Percentiles rank a stretch among this genome's conserved stretches.
Conservation (phyloP, 2,888 invertebrate species). For the Nemurella pictetii region DNA sequence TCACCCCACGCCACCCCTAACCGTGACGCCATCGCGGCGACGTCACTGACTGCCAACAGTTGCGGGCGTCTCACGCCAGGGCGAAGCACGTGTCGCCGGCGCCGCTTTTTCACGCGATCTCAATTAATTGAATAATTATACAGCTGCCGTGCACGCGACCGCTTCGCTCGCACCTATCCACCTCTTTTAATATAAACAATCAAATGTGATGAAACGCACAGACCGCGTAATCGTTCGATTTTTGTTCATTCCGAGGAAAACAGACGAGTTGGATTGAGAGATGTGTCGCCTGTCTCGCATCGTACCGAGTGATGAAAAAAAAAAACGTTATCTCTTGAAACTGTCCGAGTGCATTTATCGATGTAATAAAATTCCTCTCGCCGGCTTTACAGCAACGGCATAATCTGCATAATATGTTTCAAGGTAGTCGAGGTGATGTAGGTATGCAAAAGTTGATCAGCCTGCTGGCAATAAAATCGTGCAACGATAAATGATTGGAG, state of each 20-base stretch:
- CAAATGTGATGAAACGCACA: too few species aligned
- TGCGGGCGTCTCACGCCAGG: neutral
- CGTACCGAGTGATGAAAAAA: neutral
- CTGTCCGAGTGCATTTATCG: neutral
- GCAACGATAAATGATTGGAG: neutral
- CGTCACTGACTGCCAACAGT: neutral
- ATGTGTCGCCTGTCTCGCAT: neutral
- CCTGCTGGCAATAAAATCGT: neutral
- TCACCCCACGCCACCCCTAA: neutral
- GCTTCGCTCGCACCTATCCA: neutral
- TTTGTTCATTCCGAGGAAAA: too few species aligned
- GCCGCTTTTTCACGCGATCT: neutral
- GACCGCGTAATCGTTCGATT: too few species aligned
- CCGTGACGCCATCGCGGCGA: neutral
- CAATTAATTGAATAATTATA: neutral
- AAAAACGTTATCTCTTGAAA: neutral
- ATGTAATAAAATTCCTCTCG: neutral
- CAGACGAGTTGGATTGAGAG: neutral
- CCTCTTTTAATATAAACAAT: too few species aligned
- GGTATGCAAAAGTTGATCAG: neutral
- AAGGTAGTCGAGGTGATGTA: neutral
- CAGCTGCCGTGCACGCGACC: neutral
- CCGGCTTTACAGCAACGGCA: neutral
- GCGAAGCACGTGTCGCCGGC: neutral
- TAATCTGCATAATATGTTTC: neutral